phyloP scores from a whole-genome alignment of 2,113 vertebrate genomes.

The Xerus inauris region DNA sequence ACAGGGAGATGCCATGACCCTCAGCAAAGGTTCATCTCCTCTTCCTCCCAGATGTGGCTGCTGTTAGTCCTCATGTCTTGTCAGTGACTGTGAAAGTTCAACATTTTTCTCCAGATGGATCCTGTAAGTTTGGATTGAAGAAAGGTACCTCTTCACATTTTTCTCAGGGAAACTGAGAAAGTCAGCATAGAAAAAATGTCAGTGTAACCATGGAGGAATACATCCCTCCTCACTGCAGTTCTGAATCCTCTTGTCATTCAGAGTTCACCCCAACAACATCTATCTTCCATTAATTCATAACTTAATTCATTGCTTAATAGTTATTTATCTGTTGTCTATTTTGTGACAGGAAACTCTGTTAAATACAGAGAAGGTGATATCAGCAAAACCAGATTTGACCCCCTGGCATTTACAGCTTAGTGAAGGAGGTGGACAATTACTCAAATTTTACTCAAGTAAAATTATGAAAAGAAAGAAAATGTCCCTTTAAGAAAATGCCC shows the following conservation, averaged over 20 bases:
- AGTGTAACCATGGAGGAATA: not conserved
- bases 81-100: slow-evolving; percentile 67
- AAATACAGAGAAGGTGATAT: not conserved
- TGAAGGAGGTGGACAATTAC: not conserved
- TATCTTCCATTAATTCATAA: not conserved
- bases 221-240: not conserved
- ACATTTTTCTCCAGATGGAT: slow-evolving; percentile 74
- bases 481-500: not conserved
- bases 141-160: not conserved
- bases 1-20: not conserved
- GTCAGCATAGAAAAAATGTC: not conserved
- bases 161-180: not conserved
- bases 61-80: slow-evolving; percentile 70
- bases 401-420: not conserved
- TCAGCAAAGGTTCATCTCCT: not conserved
- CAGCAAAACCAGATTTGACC: not conserved
- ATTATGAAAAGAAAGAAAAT: not conserved
- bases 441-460: slow-evolving; percentile 15
- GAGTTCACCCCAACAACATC: not conserved
- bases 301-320: not conserved
- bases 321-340: not conserved
- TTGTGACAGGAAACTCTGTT: not conserved
- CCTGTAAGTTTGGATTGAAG: slow-evolving; percentile 11
- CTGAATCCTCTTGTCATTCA: not conserved
- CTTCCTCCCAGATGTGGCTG: slow-evolving; percentile 36